These are phyloP conservation scores for Drosophila prolongata DNA, from an alignment of 2,888 invertebrate species.

Conservation along the genomic window DNA sequence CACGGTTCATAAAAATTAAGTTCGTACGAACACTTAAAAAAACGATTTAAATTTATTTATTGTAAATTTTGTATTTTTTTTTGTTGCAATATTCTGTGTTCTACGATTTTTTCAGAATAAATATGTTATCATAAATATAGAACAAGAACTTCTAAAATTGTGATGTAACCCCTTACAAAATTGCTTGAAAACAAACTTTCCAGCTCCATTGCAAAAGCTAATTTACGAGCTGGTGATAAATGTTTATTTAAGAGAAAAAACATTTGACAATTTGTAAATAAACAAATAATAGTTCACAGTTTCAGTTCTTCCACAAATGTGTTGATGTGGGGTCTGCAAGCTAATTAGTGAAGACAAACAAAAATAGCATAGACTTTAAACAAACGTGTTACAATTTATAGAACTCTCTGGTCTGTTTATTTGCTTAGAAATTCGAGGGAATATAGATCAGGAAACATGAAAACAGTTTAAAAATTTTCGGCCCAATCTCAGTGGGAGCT, in stretches of 20 bases:
- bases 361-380: conserved; percentile 42
- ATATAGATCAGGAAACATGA: conserved; percentile 1
- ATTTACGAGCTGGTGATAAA: conserved; percentile 5
- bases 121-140: too few species aligned
- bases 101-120: not conserved
- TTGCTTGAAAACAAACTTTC: not conserved
- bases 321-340: conserved; percentile 28
- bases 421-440: conserved; percentile 22
- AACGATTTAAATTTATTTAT: not conserved
- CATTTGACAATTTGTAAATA: conserved; percentile 72
- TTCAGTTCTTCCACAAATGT: conserved; percentile 34
- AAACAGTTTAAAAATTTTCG: conserved; percentile 11
- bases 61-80: not conserved
- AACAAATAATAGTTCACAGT: conserved; percentile 58
- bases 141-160: too few species aligned
- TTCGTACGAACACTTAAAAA: not conserved
- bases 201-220: conserved; percentile 5
- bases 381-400: conserved; percentile 61
- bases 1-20: conserved; percentile 27
- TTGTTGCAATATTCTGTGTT: conserved; percentile 21
- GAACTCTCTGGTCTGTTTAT: conserved; percentile 50
- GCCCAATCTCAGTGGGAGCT: conserved; percentile 20
- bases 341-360: conserved; percentile 48
- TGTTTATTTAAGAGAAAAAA: conserved; percentile 6
- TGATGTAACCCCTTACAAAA: not conserved